phyloP scores from a whole-genome alignment of 1,140 invertebrate genomes.

The Bombus consobrinus region DNA sequence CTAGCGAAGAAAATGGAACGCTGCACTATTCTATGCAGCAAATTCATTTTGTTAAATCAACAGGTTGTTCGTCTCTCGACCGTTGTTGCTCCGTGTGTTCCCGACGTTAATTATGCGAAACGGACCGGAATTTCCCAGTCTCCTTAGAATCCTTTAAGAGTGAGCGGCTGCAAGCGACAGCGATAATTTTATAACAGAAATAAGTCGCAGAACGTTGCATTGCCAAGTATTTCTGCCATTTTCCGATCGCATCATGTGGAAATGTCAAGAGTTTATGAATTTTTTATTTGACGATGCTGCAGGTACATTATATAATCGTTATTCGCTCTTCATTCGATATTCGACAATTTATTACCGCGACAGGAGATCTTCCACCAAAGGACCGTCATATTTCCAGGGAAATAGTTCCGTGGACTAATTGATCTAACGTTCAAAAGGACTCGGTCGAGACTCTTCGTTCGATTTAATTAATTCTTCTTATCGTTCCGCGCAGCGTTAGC shows the following conservation, averaged over 20 bases:
- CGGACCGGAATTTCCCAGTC: neutral
- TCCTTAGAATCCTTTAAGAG: neutral
- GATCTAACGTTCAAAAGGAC: slow-evolving; percentile 9
- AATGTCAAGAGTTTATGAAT: no score
- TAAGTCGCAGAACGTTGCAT: no score
- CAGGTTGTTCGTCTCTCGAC: slow-evolving; percentile 3
- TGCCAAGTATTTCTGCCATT: no score
- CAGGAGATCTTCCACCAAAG: neutral
- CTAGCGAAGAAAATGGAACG: slow-evolving; percentile 39
- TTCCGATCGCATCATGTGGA: no score
- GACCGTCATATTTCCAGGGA: neutral
- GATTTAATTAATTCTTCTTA: slow-evolving; percentile 50
- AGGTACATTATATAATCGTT: no score
- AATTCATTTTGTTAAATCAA: slow-evolving; percentile 41
- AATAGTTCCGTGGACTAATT: neutral
- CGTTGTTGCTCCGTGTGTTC: neutral
- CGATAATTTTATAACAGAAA: no score
- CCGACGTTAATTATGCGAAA: neutral
- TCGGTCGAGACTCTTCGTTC: neutral
- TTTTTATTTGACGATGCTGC: no score
- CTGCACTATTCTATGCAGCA: slow-evolving; percentile 14
- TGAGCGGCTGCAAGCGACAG: no score
- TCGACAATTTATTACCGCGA: neutral
- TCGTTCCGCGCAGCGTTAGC: slow-evolving; percentile 20
- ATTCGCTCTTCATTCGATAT: neutral